Evolutionary conservation across 2,113 vertebrate genomes (phyloP), one percentile per base, ranked within the genome.

Genomic region (Lasiurus borealis): DNA sequence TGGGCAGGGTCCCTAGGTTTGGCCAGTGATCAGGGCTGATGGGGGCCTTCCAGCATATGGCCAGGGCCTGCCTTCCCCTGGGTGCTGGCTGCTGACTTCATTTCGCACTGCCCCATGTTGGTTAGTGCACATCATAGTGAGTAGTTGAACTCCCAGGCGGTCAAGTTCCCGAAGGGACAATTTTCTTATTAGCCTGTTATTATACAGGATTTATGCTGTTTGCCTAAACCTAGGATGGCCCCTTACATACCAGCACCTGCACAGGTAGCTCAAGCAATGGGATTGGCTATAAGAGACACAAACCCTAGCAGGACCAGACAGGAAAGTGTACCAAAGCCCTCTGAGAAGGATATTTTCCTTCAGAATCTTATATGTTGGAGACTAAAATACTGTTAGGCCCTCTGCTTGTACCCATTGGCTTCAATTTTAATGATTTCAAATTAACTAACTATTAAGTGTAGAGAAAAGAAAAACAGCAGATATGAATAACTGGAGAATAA

Each of bases 401-500:
- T 21, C 31, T 14, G 4, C 27, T 66, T 11, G 50, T 23, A 40
- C 29, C 10, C 3, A 29, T 40, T 64, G 54, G 87, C 46, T 77
- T 75, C 73, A 89, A 48, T 77, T 34, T 88, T 62, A 87, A 21
- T 83, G 23, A 86, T 85, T 96, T 90, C 48, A 19, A 31, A 89
- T 78, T 75, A 95, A 97, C 77, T 57, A 59, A 52, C 87, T 68
- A 72, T 29, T 82, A 85, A 86, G 85, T n/a, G 2, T 90, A 96
- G 40, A 40, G 82, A 93, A 78, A 82, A 64, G 14, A 89, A 59
- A 36, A 89, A 59, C 8, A 18, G 59, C 21, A 73, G 21, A 89
- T 85, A 86, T 89, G 62, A 96, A 36, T 2, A 96, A 95, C 96
- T 91, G 29, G 54, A 62, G 66, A 93, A 81, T 12, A 95, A 94